Conservation (phyloP, 1,140 invertebrate species). For the Drosophila kanapiae region DNA sequence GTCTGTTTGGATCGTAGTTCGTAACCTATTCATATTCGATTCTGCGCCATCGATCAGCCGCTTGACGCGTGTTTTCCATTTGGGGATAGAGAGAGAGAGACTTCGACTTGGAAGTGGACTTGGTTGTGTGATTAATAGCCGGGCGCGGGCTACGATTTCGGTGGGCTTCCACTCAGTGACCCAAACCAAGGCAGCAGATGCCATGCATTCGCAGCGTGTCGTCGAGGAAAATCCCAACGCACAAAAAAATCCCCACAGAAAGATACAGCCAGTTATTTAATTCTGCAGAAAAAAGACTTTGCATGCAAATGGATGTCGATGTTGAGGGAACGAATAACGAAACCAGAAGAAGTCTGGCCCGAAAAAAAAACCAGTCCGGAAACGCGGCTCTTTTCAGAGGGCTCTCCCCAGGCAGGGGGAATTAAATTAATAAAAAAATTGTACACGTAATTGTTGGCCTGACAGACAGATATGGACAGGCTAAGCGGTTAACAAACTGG, state of each 20-base stretch:
- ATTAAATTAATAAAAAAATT: slow-evolving; percentile 7
- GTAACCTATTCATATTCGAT: slow-evolving; percentile 14
- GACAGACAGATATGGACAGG: slow-evolving; percentile 34
- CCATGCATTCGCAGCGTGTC: slow-evolving; percentile 8
- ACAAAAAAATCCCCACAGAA: slow-evolving; percentile 30
- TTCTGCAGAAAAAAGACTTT: slow-evolving; percentile 56
- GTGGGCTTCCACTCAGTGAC: slow-evolving; percentile 7
- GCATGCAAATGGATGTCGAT: slow-evolving; percentile 32
- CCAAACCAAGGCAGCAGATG: slow-evolving; percentile 6
- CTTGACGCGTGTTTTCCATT: slow-evolving; percentile 47
- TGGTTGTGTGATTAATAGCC: slow-evolving; percentile 20
- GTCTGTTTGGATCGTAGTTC: slow-evolving; percentile 13
- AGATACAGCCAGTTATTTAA: slow-evolving; percentile 49
- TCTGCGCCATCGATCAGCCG: slow-evolving; percentile 41
- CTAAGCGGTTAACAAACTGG: slow-evolving; percentile 22
- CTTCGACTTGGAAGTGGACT: slow-evolving; percentile 29
- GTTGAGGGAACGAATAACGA: neutral
- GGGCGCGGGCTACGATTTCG: neutral
- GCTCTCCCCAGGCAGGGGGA: slow-evolving; percentile 1
- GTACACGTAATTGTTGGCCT: slow-evolving; percentile 15
- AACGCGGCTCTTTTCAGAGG: slow-evolving; percentile 9
- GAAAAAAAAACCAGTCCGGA: slow-evolving; percentile 13
- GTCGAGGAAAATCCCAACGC: slow-evolving; percentile 37
- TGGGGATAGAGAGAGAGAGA: slow-evolving; percentile 33
- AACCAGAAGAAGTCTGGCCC: slow-evolving; percentile 4